phyloP scores from a whole-genome alignment of 2,113 vertebrate species.

The Natator depressus region DNA sequence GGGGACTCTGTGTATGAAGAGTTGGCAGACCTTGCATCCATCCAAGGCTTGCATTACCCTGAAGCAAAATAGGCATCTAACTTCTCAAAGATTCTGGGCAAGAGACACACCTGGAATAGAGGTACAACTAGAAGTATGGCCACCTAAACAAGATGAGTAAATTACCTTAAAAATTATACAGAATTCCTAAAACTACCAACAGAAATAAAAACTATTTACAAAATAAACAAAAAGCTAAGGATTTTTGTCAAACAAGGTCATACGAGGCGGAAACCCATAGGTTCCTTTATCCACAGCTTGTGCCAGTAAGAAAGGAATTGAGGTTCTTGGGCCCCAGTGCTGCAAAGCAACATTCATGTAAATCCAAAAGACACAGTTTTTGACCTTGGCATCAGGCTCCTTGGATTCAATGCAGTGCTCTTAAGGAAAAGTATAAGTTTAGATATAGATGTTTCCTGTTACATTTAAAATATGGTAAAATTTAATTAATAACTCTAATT shows the following conservation, averaged over 20 bases:
- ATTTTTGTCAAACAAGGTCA: background rate
- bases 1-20: background rate
- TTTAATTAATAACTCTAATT: background rate
- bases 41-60: background rate
- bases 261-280: background rate
- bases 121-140: too few relatives aligned
- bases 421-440: background rate
- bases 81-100: background rate
- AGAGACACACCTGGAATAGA: rapidly evolving
- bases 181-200: background rate
- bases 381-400: background rate
- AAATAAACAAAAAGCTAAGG: background rate
- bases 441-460: background rate
- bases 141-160: background rate
- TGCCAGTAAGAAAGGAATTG: background rate
- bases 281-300: background rate
- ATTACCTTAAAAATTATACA: background rate
- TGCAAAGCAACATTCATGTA: background rate
- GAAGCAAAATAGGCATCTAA: background rate
- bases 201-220: background rate
- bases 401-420: background rate
- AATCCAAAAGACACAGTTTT: background rate
- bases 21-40: background rate
- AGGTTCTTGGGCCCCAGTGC: background rate
- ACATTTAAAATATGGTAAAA: background rate